These are phyloP conservation scores for Phasianus colchicus DNA, from an alignment of 2,113 vertebrate species.

Conservation along the genomic window DNA sequence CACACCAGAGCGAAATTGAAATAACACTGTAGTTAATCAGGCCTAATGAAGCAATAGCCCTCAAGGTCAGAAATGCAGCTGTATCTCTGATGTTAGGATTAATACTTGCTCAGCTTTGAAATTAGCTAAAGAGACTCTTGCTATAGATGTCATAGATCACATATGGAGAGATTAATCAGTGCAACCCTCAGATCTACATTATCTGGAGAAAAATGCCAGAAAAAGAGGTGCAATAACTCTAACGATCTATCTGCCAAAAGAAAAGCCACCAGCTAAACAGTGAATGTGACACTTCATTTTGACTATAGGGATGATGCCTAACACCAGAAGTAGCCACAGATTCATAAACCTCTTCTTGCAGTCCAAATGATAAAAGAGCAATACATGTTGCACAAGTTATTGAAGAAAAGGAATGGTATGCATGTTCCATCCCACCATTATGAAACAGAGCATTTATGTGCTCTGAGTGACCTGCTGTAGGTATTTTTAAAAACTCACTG, in stretches of 20 bases:
- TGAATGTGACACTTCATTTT: background rate
- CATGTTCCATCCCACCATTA: background rate
- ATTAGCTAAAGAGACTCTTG: conserved; percentile 2
- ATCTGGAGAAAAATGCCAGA: background rate
- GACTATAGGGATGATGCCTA: background rate
- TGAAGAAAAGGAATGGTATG: background rate
- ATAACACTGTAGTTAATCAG: conserved; percentile 34
- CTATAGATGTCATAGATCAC: conserved; percentile 1
- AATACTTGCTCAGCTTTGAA: background rate
- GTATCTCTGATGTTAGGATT: conserved; percentile 35
- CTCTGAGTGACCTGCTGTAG: background rate
- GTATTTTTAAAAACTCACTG: background rate
- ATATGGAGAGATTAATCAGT: background rate
- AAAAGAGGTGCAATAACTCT: background rate
- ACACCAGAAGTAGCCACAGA: background rate
- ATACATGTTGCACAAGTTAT: background rate
- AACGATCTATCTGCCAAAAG: background rate
- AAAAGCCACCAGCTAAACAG: background rate
- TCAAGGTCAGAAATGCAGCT: conserved; percentile 51
- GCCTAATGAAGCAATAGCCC: conserved; percentile 24
- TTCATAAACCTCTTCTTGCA: background rate
- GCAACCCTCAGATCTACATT: background rate
- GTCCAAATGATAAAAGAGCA: background rate
- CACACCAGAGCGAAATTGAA: background rate
- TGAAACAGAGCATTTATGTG: background rate